phyloP scores from a whole-genome alignment of 2,797 vertebrate genomes.

The Microtus obscurus region DNA sequence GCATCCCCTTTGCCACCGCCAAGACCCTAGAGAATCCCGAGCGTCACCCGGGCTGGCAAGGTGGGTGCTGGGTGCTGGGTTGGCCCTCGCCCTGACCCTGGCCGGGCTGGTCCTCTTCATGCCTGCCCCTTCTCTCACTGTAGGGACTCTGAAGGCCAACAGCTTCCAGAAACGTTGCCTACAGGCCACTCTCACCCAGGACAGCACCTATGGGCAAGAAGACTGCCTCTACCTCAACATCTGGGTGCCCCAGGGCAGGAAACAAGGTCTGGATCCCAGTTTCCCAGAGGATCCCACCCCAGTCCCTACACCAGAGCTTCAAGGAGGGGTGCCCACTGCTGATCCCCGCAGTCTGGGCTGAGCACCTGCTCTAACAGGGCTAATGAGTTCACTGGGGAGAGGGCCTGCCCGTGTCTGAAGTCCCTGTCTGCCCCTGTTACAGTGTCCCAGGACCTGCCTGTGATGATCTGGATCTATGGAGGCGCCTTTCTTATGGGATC shows the following conservation, averaged over 20 bases:
- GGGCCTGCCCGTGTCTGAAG: accelerated
- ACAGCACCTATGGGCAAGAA: constrained; percentile 87
- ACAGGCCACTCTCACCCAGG: constrained; percentile 90
- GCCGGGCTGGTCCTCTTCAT: background rate
- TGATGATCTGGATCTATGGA: constrained; percentile 96
- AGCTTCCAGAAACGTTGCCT: constrained; percentile 89
- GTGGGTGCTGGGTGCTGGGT: constrained; percentile 81
- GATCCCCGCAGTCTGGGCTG: accelerated
- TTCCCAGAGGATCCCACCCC: background rate
- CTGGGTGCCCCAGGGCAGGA: constrained; percentile 93
- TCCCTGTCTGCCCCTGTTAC: background rate
- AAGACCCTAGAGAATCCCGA: constrained; percentile 91
- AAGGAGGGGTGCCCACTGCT: background rate
- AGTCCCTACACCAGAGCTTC: background rate
- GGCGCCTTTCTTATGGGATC: constrained; percentile 92
- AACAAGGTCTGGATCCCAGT: constrained; percentile 79
- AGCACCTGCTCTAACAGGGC: background rate
- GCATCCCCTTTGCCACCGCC: constrained; percentile 93
- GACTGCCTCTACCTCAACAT: constrained; percentile 98
- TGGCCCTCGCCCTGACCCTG: background rate
- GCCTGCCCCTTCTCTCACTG: accelerated
- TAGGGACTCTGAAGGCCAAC: constrained; percentile 91
- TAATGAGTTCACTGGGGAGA: accelerated
- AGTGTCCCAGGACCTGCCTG: constrained; percentile 94
- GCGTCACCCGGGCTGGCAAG: constrained; percentile 94